Evolutionary conservation across 1,140 invertebrate species (phyloP), one percentile per base, ranked within the genome.

Genomic region (Neomicropteryx cornuta): DNA sequence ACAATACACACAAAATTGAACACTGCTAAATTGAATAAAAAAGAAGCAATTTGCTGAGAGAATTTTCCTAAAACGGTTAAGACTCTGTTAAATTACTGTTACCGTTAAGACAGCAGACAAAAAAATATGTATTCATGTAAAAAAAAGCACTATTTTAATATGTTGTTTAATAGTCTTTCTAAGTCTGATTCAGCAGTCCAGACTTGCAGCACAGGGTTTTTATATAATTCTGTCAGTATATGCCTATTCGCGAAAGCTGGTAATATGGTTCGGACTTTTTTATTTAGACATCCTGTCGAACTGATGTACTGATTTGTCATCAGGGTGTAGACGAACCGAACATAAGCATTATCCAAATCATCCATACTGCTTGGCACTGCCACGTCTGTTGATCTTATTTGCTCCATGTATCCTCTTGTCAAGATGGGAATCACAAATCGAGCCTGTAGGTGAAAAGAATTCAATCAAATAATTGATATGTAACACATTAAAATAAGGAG

Each of bases 261-360:
- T 13, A 68, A 36, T 14, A 68, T 58, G 52, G 60, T 57, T 31
- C 66, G 53, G 1, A 67, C 60, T 59, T 66, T 66, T 21, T 53
- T 58, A 50, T 68, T 68, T 0, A 66, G 43, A 42, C 64, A 68
- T 6, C 64, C 62, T 22, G 50, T 56, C 18, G 52, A 60, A 53
- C 65, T 55, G 30, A 66, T 64, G 38, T 65, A 68, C 39, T 68
- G 46, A 32, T 56, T 60, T 3, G 59, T 55, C 42, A 68, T 64
- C 33, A 67, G 52, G 37, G 58, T 64, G 38, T 66, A 68, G 36
- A 68, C 61, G 39, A 64, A 67, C 41, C 58, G 61, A 0, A 57
- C 64, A 59, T 68, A 66, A 54, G 59, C 60, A 31, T 53, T 62
- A 31, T 68, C 66, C 38, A 66, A 51, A 47, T 67, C 65, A 35